Conservation (phyloP, 1,140 invertebrate species). For the Ectropis grisescens region DNA sequence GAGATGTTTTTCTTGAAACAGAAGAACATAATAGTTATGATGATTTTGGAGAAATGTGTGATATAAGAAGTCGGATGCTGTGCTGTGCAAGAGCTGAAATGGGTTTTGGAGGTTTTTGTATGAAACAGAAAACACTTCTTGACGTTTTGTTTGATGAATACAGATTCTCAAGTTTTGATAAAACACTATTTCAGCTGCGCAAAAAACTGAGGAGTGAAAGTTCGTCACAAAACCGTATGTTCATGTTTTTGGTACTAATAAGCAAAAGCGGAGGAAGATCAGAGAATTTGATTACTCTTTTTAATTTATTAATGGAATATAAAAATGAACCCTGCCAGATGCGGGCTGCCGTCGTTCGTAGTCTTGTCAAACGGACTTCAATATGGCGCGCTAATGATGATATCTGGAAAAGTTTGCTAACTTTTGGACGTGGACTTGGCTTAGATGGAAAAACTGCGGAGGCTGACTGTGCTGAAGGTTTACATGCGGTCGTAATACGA, state of each 20-base stretch:
- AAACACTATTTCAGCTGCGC: conserved; percentile 27
- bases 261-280: conserved; percentile 35
- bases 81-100: too few species aligned
- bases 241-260: conserved; percentile 39
- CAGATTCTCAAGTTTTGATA: conserved; percentile 29
- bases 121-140: too few species aligned
- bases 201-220: conserved; percentile 21
- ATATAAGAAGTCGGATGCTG: too few species aligned
- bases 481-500: conserved; percentile 34
- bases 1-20: too few species aligned
- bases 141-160: conserved; percentile 40
- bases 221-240: conserved; percentile 26
- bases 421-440: conserved; percentile 26
- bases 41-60: too few species aligned
- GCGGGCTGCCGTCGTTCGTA: conserved; percentile 34
- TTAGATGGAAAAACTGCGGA: too few species aligned
- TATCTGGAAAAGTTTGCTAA: conserved; percentile 24
- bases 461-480: conserved; percentile 33
- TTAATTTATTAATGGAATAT: conserved; percentile 19
- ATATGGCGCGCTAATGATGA: conserved; percentile 29
- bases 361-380: conserved; percentile 30
- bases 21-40: too few species aligned
- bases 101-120: too few species aligned
- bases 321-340: conserved; percentile 37
- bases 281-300: conserved; percentile 21